Percentiles rank a stretch among this genome's conserved stretches.
These are phyloP conservation scores for Mactromeris polynyma DNA, from an alignment of 2,888 invertebrate species.

Conservation along the genomic window DNA sequence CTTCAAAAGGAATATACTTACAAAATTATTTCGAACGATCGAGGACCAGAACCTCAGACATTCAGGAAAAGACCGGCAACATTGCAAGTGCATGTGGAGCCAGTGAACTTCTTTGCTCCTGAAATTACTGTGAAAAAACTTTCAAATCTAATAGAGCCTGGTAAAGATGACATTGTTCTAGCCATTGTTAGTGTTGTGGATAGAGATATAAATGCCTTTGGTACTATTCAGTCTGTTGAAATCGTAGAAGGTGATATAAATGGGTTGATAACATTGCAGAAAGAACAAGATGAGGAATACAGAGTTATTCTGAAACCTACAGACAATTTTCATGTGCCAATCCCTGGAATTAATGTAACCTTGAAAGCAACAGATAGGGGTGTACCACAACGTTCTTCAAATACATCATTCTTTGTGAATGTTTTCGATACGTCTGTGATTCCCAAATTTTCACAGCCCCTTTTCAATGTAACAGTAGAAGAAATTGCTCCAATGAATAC, in stretches of 20 bases:
- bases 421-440: constrained; percentile 94
- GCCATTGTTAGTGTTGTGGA: constrained; percentile 95
- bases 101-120: constrained; percentile 95
- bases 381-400: constrained; percentile 80
- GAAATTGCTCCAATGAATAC: constrained; percentile 96
- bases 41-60: constrained; percentile 89
- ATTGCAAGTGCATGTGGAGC: constrained; percentile 91
- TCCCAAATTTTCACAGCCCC: constrained; percentile 91
- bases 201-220: constrained; percentile 94
- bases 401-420: constrained; percentile 91
- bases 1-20: constrained; percentile 92
- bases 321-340: constrained; percentile 93
- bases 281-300: constrained; percentile 87
- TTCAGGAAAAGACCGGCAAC: constrained; percentile 88
- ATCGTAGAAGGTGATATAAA: constrained; percentile 96
- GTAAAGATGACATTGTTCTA: constrained; percentile 92
- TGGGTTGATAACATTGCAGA: constrained; percentile 93
- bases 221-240: constrained; percentile 90
- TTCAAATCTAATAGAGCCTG: constrained; percentile 93
- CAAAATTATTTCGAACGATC: constrained; percentile 94
- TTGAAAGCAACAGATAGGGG: constrained; percentile 95
- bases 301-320: constrained; percentile 93
- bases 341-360: constrained; percentile 95
- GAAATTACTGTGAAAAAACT: constrained; percentile 92
- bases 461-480: constrained; percentile 95